Conservation (phyloP, 2,888 invertebrate genomes). For the Epirrhoe tristata region DNA sequence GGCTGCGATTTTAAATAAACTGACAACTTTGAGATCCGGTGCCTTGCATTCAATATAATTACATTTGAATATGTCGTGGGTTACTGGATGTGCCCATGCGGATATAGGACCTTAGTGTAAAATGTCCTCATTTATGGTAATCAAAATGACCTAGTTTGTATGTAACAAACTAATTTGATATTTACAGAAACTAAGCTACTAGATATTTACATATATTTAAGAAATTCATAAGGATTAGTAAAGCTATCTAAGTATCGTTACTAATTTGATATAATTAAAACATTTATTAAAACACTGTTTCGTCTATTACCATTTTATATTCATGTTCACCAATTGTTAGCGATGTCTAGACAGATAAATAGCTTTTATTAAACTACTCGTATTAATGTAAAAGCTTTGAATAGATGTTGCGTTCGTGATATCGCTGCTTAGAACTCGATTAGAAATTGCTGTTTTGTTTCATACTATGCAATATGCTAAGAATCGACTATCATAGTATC, state of each 20-base stretch:
- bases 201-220: no score
- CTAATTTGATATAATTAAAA: no score
- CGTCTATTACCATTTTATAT: slow-evolving; percentile 24
- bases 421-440: slow-evolving; percentile 37
- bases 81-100: no score
- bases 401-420: slow-evolving; percentile 35
- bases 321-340: slow-evolving; percentile 33
- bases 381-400: slow-evolving; percentile 35
- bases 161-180: no score
- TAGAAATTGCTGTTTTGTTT: slow-evolving; percentile 27
- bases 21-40: slow-evolving; percentile 31
- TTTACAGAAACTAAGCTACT: no score
- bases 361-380: slow-evolving; percentile 36
- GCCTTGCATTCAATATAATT: slow-evolving; percentile 9
- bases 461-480: slow-evolving; percentile 10
- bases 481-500: not conserved
- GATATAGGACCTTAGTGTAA: no score
- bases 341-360: slow-evolving; percentile 45
- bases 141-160: no score
- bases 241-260: no score
- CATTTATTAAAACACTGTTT: no score
- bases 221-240: no score
- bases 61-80: not conserved
- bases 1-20: slow-evolving; percentile 64
- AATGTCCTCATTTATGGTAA: no score